These are phyloP conservation scores for Megathymus violae DNA, from an alignment of 1,140 invertebrate genomes.

Conservation along the genomic window DNA sequence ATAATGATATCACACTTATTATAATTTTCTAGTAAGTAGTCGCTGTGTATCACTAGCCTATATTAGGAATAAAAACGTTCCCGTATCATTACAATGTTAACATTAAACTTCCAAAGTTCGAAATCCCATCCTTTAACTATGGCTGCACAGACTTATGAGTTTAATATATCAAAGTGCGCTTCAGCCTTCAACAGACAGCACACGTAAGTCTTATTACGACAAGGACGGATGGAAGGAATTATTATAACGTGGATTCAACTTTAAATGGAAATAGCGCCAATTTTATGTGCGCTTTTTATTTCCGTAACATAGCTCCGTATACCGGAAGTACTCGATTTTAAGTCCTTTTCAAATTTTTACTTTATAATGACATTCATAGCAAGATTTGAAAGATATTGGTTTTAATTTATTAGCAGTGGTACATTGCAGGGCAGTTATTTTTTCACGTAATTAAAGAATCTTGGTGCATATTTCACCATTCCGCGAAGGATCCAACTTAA, in stretches of 20 bases:
- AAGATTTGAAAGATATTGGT: too few species aligned
- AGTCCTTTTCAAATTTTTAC: too few species aligned
- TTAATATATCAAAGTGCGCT: conserved; percentile 22
- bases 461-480: too few species aligned
- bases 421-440: too few species aligned
- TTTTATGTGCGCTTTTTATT: too few species aligned
- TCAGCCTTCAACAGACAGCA: conserved; percentile 12
- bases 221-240: conserved; percentile 29
- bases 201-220: conserved; percentile 26
- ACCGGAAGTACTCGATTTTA: too few species aligned
- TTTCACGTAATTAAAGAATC: too few species aligned
- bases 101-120: background rate
- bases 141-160: conserved; percentile 5
- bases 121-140: conserved; percentile 19
- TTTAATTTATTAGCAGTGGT: too few species aligned
- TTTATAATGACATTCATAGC: too few species aligned
- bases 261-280: conserved; percentile 12
- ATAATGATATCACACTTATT: background rate
- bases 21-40: too few species aligned
- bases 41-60: background rate
- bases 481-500: too few species aligned
- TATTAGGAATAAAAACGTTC: background rate
- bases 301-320: too few species aligned
- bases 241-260: conserved; percentile 19
- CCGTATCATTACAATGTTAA: background rate